Percentiles rank a stretch among this genome's conserved stretches.
These are phyloP conservation scores for Peromyscus attwateri DNA, from an alignment of 2,797 vertebrate species.

Conservation along the genomic window DNA sequence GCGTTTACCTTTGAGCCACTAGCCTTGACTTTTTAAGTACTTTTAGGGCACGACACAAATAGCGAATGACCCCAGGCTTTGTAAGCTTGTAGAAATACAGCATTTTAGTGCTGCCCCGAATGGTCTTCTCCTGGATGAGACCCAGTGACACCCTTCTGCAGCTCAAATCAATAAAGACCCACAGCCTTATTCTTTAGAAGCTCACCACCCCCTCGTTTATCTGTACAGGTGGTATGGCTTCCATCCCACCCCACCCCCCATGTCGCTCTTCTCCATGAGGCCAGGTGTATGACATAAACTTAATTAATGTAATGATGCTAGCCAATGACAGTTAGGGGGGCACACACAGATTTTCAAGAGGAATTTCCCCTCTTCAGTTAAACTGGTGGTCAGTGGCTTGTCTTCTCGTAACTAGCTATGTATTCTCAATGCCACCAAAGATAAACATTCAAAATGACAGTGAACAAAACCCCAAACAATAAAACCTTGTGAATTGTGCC, in stretches of 20 bases:
- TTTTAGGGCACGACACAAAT: conserved; percentile 15
- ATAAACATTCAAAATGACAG: background rate
- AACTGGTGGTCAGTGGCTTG: background rate
- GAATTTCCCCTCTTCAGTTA: background rate
- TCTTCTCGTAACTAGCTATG: background rate
- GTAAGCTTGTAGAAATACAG: background rate
- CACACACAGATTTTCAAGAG: background rate
- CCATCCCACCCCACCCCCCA: background rate
- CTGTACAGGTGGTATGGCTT: background rate
- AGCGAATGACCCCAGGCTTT: conserved; percentile 3
- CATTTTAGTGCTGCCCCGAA: background rate
- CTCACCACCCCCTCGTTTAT: background rate
- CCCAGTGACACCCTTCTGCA: background rate
- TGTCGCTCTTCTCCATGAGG: background rate
- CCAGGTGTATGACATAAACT: background rate
- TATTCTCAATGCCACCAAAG: background rate
- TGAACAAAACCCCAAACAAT: background rate
- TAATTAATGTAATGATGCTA: background rate
- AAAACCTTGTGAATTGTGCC: background rate
- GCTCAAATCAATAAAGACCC: background rate
- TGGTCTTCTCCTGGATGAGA: background rate
- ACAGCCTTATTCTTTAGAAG: background rate
- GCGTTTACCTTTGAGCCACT: conserved; percentile 79
- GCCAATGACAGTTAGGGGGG: background rate
- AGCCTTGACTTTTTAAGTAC: conserved; percentile 70